Evolutionary conservation across 2,888 invertebrate genomes (phyloP).

Genomic region (Mongoloraphidia duomilia): DNA sequence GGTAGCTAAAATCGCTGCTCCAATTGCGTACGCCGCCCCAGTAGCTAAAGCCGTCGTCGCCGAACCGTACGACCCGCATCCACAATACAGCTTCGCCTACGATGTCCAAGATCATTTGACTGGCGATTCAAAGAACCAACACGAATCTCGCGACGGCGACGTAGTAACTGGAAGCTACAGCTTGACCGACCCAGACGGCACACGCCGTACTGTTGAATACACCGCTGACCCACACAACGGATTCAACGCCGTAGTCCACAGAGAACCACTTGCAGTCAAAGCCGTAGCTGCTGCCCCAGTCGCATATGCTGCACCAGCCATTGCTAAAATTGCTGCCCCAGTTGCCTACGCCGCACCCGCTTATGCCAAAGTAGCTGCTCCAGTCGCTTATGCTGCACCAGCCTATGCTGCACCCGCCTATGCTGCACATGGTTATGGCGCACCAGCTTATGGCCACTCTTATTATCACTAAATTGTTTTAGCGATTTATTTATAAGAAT

Average conservation of each 20-base stretch:
- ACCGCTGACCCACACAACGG: conserved; percentile 15
- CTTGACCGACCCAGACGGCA: conserved; percentile 33
- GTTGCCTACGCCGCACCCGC: conserved; percentile 1
- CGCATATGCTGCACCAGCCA: background rate
- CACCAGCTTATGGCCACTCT: conserved; percentile 1
- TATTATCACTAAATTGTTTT: background rate
- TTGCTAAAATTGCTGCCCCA: background rate
- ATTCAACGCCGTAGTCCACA: conserved; percentile 17
- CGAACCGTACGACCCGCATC: conserved; percentile 20
- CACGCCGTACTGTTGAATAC: conserved; percentile 33
- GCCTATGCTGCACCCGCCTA: conserved; percentile 18
- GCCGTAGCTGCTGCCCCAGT: background rate
- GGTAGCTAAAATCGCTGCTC: background rate
- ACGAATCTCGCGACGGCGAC: conserved; percentile 30
- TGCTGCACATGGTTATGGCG: background rate
- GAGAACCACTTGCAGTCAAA: background rate
- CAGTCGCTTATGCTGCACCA: conserved; percentile 7
- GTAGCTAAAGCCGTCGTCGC: conserved; percentile 24
- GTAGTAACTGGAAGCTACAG: conserved; percentile 32
- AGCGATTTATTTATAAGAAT: background rate
- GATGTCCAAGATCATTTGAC: conserved; percentile 38
- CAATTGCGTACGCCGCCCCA: conserved; percentile 20
- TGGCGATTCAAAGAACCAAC: conserved; percentile 33
- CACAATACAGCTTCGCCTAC: conserved; percentile 34
- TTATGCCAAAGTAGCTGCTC: background rate